Conservation (phyloP, 2,888 invertebrate genomes). For the Chaetogeoica ovagalla region DNA sequence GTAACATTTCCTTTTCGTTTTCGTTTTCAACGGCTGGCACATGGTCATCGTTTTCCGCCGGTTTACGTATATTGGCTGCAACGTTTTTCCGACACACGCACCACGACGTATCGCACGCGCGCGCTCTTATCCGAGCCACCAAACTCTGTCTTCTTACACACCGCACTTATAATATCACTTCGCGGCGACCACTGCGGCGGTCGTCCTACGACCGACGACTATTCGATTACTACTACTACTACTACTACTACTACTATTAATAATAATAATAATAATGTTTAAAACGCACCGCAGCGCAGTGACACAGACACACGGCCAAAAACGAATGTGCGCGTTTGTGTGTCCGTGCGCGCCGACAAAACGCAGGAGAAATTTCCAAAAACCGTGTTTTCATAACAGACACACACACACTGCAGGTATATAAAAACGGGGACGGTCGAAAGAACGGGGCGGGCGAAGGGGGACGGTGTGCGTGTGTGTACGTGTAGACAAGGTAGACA, state of each 20-base stretch:
- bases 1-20: constrained; percentile 40
- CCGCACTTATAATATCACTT: neutral
- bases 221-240: constrained; percentile 7
- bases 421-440: too few species aligned
- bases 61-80: neutral
- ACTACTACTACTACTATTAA: too few species aligned
- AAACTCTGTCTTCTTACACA: neutral
- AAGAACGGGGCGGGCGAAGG: neutral
- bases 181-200: neutral
- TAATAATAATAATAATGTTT: too few species aligned
- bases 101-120: neutral
- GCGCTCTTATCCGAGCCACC: neutral
- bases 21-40: constrained; percentile 41
- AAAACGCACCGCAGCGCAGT: neutral
- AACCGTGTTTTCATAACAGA: neutral
- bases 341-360: neutral
- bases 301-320: constrained; percentile 29
- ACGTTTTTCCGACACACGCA: constrained; percentile 27
- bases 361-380: constrained; percentile 24
- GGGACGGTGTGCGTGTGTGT: neutral
- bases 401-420: neutral
- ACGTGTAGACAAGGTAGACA: constrained; percentile 47
- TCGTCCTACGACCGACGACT: neutral
- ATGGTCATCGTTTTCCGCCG: neutral
- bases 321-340: neutral